Percentiles rank a stretch among this genome's conserved stretches.
phyloP scores from a whole-genome alignment of 2,888 invertebrate species.

The Minunthozetes semirufus region DNA sequence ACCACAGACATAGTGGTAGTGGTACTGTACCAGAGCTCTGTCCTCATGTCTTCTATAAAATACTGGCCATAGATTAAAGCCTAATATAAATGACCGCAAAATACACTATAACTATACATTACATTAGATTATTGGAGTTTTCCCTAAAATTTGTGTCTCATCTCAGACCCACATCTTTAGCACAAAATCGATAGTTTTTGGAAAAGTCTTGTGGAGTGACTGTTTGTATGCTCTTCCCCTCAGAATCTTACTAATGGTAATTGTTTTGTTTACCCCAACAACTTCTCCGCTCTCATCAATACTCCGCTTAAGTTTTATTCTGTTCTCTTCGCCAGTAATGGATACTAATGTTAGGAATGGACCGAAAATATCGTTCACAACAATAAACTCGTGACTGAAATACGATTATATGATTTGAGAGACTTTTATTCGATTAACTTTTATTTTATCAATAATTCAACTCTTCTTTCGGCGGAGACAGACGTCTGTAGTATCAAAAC shows the following conservation, averaged over 20 bases:
- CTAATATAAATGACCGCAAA: constrained; percentile 27
- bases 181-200: background rate
- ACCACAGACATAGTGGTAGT: background rate
- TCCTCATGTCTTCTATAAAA: background rate
- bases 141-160: constrained; percentile 25
- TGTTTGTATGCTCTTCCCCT: background rate
- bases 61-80: constrained; percentile 18
- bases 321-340: constrained; percentile 11
- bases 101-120: background rate
- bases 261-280: constrained; percentile 29
- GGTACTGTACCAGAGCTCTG: background rate
- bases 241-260: constrained; percentile 15
- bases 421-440: constrained; percentile 8
- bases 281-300: constrained; percentile 3
- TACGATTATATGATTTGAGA: constrained; percentile 18
- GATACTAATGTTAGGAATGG: constrained; percentile 10
- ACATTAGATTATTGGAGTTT: constrained; percentile 9
- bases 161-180: background rate
- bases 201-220: no score
- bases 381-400: constrained; percentile 24
- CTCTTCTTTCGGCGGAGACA: background rate
- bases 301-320: constrained; percentile 9
- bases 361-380: constrained; percentile 17
- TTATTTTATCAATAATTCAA: constrained; percentile 23
- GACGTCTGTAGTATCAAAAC: background rate